These are phyloP conservation scores for Setipinna tenuifilis DNA, from an alignment of 2,797 vertebrate genomes.

Conservation along the genomic window DNA sequence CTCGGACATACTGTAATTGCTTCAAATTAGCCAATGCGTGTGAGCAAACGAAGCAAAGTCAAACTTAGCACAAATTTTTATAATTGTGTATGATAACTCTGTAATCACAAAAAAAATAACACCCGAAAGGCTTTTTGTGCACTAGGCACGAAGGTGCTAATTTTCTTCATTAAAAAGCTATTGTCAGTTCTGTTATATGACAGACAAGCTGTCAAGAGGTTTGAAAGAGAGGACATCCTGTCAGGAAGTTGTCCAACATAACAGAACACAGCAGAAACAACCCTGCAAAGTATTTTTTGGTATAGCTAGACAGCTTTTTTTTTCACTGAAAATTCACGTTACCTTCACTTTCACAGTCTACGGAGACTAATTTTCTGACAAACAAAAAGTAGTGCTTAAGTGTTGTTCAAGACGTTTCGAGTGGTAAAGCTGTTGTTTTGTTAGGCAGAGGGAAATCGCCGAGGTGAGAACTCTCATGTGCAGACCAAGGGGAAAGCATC, in stretches of 20 bases:
- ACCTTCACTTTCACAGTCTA: not conserved
- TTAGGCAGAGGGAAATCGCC: too few species aligned
- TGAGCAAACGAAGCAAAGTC: not conserved
- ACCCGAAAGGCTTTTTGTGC: not conserved
- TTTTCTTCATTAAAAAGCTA: not conserved
- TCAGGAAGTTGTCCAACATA: conserved; percentile 13
- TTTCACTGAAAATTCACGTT: not conserved
- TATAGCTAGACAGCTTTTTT: not conserved
- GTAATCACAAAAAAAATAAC: not conserved
- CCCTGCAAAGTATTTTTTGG: not conserved
- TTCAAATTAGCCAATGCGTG: not conserved
- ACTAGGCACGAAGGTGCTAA: not conserved
- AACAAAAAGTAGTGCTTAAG: not conserved
- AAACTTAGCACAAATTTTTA: not conserved
- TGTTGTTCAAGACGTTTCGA: too few species aligned
- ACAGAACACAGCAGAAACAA: not conserved
- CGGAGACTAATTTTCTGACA: not conserved
- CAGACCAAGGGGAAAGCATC: not conserved
- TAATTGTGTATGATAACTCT: not conserved
- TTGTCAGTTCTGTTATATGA: not conserved
- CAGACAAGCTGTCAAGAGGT: not conserved
- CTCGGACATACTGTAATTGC: not conserved
- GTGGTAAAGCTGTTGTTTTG: too few species aligned
- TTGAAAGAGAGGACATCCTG: conserved; percentile 2
- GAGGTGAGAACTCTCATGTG: too few species aligned